Percentiles rank a stretch among this genome's conserved stretches.
Conservation (phyloP, 2,113 vertebrate genomes). For the Psammodynastes pulverulentus region DNA sequence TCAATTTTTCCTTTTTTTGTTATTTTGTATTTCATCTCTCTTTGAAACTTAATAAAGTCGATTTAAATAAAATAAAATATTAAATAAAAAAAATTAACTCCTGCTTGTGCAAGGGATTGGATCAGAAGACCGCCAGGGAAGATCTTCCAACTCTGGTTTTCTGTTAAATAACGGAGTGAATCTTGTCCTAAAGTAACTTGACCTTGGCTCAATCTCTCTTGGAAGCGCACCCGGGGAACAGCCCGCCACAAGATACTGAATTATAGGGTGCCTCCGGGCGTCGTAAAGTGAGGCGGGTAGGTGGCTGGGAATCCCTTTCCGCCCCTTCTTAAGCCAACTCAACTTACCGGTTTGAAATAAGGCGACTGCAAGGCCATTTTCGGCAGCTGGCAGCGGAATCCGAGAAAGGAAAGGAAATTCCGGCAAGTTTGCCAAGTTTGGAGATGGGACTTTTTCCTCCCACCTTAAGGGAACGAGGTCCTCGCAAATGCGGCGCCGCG, state of each 20-base stretch:
- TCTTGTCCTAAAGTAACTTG: background rate
- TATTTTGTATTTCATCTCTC: background rate
- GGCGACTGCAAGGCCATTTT: background rate
- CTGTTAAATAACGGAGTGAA: background rate
- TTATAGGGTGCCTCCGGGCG: background rate
- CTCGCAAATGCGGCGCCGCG: background rate
- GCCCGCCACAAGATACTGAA: background rate
- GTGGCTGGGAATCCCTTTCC: background rate
- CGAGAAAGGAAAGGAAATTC: background rate
- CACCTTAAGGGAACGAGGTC: fast-evolving
- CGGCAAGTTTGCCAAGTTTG: background rate
- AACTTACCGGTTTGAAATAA: background rate
- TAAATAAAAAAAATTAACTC: background rate
- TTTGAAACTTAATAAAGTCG: background rate
- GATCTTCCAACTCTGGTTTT: background rate
- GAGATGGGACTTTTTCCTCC: background rate
- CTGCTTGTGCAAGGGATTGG: background rate
- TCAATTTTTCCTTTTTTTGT: background rate
- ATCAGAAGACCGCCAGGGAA: background rate
- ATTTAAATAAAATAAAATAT: background rate
- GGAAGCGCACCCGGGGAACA: background rate
- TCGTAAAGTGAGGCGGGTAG: fast-evolving
- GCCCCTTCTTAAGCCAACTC: background rate
- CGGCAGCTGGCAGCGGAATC: background rate
- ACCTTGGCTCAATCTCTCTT: background rate